Evolutionary conservation across 2,113 vertebrate species (phyloP).

Genomic region (Galemys pyrenaicus): DNA sequence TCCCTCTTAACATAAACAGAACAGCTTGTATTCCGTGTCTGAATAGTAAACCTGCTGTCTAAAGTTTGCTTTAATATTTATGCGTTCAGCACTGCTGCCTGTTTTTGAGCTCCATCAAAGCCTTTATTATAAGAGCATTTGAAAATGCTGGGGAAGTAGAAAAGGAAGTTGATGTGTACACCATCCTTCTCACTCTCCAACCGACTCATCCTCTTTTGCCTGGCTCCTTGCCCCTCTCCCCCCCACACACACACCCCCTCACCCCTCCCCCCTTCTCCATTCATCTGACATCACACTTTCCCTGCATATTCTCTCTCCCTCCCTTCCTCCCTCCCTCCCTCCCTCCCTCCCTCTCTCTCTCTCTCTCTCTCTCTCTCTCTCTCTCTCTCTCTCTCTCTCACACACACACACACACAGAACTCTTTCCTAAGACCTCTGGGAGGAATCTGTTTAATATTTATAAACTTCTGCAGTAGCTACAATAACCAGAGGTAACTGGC

Average conservation of each 20-base stretch:
- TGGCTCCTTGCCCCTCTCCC: background rate
- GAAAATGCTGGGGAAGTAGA: constrained; percentile 68
- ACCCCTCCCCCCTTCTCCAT: background rate
- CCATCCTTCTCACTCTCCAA: background rate
- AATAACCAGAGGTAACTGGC: constrained; percentile 65
- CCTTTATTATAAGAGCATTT: constrained; percentile 72
- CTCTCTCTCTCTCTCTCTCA: no score
- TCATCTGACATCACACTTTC: background rate
- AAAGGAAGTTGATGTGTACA: constrained; percentile 54
- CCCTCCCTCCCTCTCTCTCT: background rate
- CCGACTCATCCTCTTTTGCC: background rate
- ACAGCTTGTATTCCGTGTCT: constrained; percentile 81
- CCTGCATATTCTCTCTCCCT: background rate
- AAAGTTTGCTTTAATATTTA: constrained; percentile 86
- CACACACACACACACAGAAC: constrained; percentile 46
- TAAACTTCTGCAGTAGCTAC: constrained; percentile 49
- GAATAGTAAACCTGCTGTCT: constrained; percentile 79
- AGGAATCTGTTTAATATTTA: constrained; percentile 83
- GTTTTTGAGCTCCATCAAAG: constrained; percentile 80
- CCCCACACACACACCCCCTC: no score
- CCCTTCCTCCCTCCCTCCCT: background rate
- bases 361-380: background rate
- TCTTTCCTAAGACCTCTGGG: constrained; percentile 75
- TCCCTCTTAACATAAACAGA: constrained; percentile 75
- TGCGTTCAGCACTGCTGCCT: constrained; percentile 77